phyloP scores from a whole-genome alignment of 1,140 invertebrate genomes.

The Pentalonia nigronervosa region DNA sequence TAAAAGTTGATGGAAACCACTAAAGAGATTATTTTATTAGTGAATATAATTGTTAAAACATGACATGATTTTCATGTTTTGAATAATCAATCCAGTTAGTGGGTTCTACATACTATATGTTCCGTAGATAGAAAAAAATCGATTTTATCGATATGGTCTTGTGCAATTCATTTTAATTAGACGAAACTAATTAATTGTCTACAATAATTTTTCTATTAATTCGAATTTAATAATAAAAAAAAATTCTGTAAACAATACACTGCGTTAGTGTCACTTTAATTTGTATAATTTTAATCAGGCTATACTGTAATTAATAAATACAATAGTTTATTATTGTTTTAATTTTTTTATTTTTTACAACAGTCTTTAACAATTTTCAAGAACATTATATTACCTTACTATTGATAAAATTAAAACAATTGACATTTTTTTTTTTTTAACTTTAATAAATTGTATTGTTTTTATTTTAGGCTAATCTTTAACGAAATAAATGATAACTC shows the following conservation, averaged over 20 bases:
- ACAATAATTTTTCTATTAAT: neutral
- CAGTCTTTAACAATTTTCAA: neutral
- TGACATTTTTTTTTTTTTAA: too few relatives aligned
- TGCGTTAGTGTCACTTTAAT: neutral
- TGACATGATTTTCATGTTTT: neutral
- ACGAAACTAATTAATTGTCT: neutral
- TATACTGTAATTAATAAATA: neutral
- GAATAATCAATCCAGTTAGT: neutral
- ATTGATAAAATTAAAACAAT: neutral
- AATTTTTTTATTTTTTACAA: neutral
- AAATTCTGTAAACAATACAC: neutral
- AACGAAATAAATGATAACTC: neutral
- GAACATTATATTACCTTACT: neutral
- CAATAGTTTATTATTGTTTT: neutral
- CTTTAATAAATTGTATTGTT: neutral
- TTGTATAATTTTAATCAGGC: slow-evolving; percentile 3
- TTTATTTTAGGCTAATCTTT: neutral
- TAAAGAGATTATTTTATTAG: neutral
- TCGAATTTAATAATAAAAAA: neutral
- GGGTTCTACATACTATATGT: neutral
- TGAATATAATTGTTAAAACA: neutral
- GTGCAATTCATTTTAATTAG: neutral
- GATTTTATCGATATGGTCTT: neutral
- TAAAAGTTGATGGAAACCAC: neutral
- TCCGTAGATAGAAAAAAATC: neutral